Conservation (phyloP, 2,797 vertebrate species). For the Falco novaeseelandiae region DNA sequence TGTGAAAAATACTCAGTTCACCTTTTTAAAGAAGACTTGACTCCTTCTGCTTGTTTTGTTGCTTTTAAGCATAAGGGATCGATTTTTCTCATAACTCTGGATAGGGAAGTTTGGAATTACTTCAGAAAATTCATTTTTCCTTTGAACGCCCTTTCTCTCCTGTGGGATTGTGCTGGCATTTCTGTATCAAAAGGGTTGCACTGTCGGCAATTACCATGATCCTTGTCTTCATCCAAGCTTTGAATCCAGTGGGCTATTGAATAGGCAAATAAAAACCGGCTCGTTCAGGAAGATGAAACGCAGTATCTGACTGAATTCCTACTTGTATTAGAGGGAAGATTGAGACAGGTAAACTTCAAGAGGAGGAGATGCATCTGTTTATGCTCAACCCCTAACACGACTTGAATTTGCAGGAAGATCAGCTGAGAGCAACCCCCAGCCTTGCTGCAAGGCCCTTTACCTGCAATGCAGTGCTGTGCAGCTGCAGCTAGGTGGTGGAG, state of each 20-base stretch:
- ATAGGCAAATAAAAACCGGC: slow-evolving; percentile 63
- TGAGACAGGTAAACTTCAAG: slow-evolving; percentile 21
- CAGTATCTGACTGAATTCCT: not conserved
- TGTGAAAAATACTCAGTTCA: not conserved
- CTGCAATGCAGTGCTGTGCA: slow-evolving; percentile 92
- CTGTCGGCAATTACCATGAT: not conserved
- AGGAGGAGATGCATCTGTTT: not conserved
- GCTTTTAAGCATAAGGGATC: not conserved
- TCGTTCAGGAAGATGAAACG: slow-evolving; percentile 18
- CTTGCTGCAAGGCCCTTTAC: slow-evolving; percentile 71
- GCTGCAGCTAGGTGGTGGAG: slow-evolving; percentile 82
- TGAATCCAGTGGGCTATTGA: slow-evolving; percentile 3
- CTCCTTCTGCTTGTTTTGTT: not conserved
- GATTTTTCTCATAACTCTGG: not conserved
- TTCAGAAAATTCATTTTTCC: not conserved
- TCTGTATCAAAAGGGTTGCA: not conserved
- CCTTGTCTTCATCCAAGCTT: not conserved
- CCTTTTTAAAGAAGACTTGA: not conserved
- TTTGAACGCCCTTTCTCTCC: not conserved
- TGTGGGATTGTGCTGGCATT: not conserved
- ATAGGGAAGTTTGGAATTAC: not conserved
- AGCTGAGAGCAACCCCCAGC: slow-evolving; percentile 43
- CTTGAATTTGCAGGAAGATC: slow-evolving; percentile 40
- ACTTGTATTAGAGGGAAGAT: not conserved
- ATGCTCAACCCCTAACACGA: not conserved